Percentiles rank a stretch among this genome's conserved stretches.
phyloP scores from a whole-genome alignment of 1,140 invertebrate genomes.

The Aphelenchoides fujianensis region DNA sequence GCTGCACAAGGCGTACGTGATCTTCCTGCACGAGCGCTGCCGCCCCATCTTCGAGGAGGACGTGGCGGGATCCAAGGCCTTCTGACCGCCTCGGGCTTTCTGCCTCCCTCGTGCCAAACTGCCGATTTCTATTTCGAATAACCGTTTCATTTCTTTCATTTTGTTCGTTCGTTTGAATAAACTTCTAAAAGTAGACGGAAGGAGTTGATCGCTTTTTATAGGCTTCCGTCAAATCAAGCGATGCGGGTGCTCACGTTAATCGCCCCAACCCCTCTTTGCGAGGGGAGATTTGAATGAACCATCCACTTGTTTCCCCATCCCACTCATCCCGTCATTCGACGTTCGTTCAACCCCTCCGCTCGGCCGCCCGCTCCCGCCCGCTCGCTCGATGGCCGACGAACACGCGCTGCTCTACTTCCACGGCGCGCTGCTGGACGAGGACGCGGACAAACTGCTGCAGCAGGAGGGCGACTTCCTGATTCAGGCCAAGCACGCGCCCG shows the following conservation, averaged over 20 bases:
- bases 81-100: too few species aligned
- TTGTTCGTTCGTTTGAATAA: neutral
- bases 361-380: too few species aligned
- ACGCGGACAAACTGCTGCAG: conserved; percentile 44
- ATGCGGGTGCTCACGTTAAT: too few species aligned
- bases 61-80: conserved; percentile 59
- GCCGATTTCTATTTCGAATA: neutral
- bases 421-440: conserved; percentile 47
- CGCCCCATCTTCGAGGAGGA: conserved; percentile 69
- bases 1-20: conserved; percentile 78
- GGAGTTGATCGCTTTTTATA: too few species aligned
- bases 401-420: conserved; percentile 38
- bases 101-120: too few species aligned
- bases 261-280: too few species aligned
- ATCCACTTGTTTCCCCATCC: too few species aligned
- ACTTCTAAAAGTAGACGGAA: neutral
- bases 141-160: neutral
- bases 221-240: too few species aligned
- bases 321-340: too few species aligned
- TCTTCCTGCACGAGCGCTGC: conserved; percentile 78
- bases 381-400: neutral
- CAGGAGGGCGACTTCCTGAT: conserved; percentile 41
- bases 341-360: too few species aligned
- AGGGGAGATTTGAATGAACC: too few species aligned
- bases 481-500: conserved; percentile 17